Percentiles rank a stretch among this genome's conserved stretches.
These are phyloP conservation scores for Picus viridis DNA, from an alignment of 2,797 vertebrate genomes.

Conservation along the genomic window DNA sequence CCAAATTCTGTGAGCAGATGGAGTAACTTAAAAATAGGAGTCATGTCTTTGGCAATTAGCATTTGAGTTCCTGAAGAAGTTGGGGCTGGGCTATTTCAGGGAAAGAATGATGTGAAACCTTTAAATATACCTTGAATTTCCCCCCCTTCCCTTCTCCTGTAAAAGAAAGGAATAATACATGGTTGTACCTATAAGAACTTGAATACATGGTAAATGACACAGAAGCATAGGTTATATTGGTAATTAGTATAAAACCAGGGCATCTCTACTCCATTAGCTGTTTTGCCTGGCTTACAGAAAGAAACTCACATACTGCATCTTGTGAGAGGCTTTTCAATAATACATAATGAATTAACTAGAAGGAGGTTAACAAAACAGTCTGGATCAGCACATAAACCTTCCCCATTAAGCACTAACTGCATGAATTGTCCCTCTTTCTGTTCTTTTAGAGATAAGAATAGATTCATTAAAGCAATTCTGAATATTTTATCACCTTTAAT, in stretches of 20 bases:
- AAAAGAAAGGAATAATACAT: background rate
- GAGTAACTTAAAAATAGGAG: background rate
- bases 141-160: background rate
- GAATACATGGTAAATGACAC: background rate
- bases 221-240: background rate
- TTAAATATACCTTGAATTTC: background rate
- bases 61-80: background rate
- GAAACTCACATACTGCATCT: background rate
- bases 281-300: background rate
- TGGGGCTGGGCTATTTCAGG: background rate
- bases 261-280: background rate
- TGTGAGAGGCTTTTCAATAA: slow-evolving; percentile 19
- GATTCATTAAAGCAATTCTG: slow-evolving; percentile 52
- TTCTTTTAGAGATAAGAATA: slow-evolving; percentile 42
- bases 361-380: slow-evolving; percentile 29
- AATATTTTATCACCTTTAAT: slow-evolving; percentile 64
- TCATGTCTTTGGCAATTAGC: background rate
- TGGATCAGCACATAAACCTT: slow-evolving; percentile 31
- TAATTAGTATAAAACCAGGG: background rate
- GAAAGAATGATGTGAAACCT: background rate
- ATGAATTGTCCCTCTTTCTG: background rate
- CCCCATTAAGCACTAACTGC: slow-evolving; percentile 39
- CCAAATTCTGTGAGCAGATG: background rate
- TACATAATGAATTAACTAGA: slow-evolving; percentile 16
- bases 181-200: background rate